phyloP scores from a whole-genome alignment of 2,113 vertebrate genomes.

The Pan paniscus region DNA sequence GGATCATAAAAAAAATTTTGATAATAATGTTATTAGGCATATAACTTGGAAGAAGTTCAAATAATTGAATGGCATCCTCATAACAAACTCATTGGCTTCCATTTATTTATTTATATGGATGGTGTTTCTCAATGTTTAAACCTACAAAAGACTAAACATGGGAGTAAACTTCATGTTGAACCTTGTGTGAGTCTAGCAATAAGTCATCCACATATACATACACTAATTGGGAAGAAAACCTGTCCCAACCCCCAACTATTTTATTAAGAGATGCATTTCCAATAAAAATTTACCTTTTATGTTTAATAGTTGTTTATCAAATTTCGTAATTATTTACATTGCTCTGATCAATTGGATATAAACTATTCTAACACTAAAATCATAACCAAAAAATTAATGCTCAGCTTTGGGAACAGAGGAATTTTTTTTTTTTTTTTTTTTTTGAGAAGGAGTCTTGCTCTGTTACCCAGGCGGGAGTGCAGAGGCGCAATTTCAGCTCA shows the following conservation, averaged over 20 bases:
- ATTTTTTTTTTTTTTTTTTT: background rate
- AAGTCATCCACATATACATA: background rate
- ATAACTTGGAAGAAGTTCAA: slow-evolving; percentile 41
- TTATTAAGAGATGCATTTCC: background rate
- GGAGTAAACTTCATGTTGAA: background rate
- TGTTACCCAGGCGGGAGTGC: background rate
- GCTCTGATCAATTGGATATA: background rate
- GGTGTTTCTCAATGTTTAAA: slow-evolving; percentile 32
- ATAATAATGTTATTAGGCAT: background rate
- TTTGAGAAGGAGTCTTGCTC: background rate
- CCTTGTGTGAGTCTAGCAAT: background rate
- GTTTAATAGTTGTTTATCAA: slow-evolving; percentile 17
- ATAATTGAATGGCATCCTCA: slow-evolving; percentile 12
- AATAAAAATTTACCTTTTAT: background rate
- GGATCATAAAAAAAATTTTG: background rate
- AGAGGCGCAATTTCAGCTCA: background rate
- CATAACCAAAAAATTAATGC: background rate
- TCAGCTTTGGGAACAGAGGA: background rate
- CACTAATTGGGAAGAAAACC: background rate
- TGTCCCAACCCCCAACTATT: background rate
- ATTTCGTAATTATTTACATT: background rate
- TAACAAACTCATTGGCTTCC: background rate
- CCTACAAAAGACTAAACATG: background rate
- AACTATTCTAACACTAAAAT: background rate
- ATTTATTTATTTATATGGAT: background rate